Evolutionary conservation across 2,113 vertebrate genomes (phyloP).

Genomic region (Mesitornis unicolor): DNA sequence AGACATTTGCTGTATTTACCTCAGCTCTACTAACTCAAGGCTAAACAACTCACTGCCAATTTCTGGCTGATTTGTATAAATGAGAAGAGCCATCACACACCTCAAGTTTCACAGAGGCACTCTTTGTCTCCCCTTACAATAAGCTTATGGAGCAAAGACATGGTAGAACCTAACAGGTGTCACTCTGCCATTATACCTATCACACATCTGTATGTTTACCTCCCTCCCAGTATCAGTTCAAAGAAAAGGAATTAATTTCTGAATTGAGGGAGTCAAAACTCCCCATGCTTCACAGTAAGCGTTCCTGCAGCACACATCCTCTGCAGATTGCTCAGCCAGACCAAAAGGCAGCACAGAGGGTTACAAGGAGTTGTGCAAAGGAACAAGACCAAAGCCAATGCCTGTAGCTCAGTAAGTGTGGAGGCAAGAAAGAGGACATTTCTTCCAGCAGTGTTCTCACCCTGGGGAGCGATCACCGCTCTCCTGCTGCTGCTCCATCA

Average conservation of each 20-base stretch:
- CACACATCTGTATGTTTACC: background rate
- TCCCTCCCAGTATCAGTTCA: background rate
- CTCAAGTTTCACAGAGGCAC: background rate
- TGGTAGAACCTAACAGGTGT: background rate
- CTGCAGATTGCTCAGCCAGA: background rate
- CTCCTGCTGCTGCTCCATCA: background rate
- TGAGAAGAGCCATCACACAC: background rate
- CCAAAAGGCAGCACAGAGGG: background rate
- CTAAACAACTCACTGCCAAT: background rate
- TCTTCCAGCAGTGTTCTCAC: background rate
- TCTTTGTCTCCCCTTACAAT: background rate
- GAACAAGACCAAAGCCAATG: background rate
- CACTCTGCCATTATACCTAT: background rate
- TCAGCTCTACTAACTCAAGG: background rate
- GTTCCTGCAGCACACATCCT: accelerated
- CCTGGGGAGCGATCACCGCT: background rate
- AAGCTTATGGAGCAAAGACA: background rate
- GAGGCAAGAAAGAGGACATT: background rate
- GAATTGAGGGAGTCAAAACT: background rate
- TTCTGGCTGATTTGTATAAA: background rate
- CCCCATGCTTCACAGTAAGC: too few species aligned
- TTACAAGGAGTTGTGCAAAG: accelerated
- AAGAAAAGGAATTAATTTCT: background rate
- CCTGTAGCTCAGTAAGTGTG: background rate
- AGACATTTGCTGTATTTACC: background rate